These are phyloP conservation scores for Limonius californicus DNA, from an alignment of 1,140 invertebrate species.

Conservation along the genomic window DNA sequence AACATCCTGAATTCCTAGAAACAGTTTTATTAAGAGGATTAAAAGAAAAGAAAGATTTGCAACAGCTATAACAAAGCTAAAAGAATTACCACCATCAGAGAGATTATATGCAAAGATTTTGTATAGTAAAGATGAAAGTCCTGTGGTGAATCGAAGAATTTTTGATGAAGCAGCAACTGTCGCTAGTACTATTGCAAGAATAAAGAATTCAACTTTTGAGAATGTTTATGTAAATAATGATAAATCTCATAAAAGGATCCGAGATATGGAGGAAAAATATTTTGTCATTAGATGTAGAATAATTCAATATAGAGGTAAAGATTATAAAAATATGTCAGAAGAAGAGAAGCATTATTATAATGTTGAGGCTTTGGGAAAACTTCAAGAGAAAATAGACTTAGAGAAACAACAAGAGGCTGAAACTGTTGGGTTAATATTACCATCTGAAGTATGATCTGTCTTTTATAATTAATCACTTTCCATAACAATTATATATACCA, in stretches of 20 bases:
- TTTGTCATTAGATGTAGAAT: too few species aligned
- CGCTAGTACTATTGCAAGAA: background rate
- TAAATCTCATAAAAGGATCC: background rate
- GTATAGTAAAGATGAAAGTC: background rate
- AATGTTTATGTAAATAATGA: background rate
- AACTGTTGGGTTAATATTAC: too few species aligned
- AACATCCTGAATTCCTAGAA: constrained; percentile 5
- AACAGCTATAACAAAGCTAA: background rate
- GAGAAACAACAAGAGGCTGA: too few species aligned
- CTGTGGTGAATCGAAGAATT: background rate
- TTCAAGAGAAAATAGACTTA: too few species aligned
- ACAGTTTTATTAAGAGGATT: background rate
- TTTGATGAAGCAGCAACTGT: background rate
- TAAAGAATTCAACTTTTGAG: background rate
- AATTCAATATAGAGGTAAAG: too few species aligned
- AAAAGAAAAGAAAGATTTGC: background rate
- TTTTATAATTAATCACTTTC: too few species aligned
- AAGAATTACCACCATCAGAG: background rate
- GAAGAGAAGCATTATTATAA: too few species aligned
- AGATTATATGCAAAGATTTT: background rate
- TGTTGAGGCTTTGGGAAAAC: too few species aligned
- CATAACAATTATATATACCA: too few species aligned
- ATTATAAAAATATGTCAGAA: too few species aligned
- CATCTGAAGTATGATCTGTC: too few species aligned
- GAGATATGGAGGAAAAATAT: too few species aligned